These are phyloP conservation scores for Micrasema minimum DNA, from an alignment of 1,140 invertebrate species.

Conservation along the genomic window DNA sequence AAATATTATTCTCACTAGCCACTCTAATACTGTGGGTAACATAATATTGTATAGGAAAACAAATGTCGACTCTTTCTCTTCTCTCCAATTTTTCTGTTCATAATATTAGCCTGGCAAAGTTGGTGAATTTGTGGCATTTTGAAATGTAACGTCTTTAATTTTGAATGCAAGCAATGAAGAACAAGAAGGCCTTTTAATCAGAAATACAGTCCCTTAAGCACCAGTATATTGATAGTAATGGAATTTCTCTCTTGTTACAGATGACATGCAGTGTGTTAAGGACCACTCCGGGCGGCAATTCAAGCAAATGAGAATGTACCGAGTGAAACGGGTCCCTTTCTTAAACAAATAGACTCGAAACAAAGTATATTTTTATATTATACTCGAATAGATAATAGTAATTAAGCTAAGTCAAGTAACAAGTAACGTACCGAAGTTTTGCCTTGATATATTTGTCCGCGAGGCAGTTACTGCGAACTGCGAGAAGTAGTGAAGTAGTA, in stretches of 20 bases:
- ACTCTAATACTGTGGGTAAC: too few species aligned
- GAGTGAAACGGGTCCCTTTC: constrained; percentile 33
- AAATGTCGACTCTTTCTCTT: too few species aligned
- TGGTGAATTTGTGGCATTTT: too few species aligned
- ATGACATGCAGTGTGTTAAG: constrained; percentile 49
- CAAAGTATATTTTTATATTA: constrained; percentile 36
- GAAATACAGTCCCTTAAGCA: too few species aligned
- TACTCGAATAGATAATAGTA: constrained; percentile 13
- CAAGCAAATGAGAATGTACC: constrained; percentile 41
- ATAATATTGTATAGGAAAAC: too few species aligned
- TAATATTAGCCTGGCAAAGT: too few species aligned
- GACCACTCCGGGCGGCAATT: constrained; percentile 40
- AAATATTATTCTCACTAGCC: too few species aligned
- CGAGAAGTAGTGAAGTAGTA: neutral
- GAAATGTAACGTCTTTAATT: too few species aligned
- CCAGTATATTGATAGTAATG: too few species aligned
- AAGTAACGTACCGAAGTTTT: neutral
- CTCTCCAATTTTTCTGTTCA: too few species aligned
- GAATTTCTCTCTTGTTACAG: constrained; percentile 37
- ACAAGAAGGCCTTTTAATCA: too few species aligned
- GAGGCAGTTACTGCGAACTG: neutral
- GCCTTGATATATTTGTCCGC: constrained; percentile 1
- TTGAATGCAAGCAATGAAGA: too few species aligned
- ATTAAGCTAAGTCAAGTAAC: neutral
- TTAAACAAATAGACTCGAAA: constrained; percentile 44